A percentile compares a stretch with the other conserved stretches of the same genome.
These are phyloP conservation scores for Chalcis sispes DNA, from an alignment of 2,888 invertebrate genomes.

Conservation along the genomic window DNA sequence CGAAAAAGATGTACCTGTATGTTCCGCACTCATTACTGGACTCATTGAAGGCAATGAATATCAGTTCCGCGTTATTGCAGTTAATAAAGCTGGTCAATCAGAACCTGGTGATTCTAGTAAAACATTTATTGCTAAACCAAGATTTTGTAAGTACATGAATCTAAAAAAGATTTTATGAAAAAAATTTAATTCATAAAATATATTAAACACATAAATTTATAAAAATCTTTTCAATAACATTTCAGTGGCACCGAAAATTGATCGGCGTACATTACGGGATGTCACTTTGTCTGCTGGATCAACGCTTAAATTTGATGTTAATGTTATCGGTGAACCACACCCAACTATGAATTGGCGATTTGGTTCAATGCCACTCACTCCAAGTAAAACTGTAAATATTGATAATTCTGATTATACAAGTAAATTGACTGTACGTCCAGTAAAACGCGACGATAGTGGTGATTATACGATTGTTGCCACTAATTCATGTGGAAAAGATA, in stretches of 20 bases:
- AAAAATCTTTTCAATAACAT: conserved; percentile 3
- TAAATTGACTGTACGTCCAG: conserved; percentile 89
- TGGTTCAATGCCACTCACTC: conserved; percentile 86
- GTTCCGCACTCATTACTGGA: conserved; percentile 90
- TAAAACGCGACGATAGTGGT: conserved; percentile 88
- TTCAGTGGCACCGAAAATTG: conserved; percentile 95
- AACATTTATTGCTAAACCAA: conserved; percentile 89
- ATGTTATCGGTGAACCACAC: conserved; percentile 95
- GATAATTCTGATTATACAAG: conserved; percentile 93
- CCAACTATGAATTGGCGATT: conserved; percentile 96
- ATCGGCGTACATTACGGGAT: conserved; percentile 93
- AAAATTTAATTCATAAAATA: too few relatives aligned
- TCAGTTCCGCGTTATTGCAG: conserved; percentile 96
- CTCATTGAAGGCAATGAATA: conserved; percentile 97
- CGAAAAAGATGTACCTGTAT: conserved; percentile 86
- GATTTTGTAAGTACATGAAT: conserved; percentile 86
- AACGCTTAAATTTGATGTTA: conserved; percentile 94
- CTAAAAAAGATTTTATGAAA: too few relatives aligned
- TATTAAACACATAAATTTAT: neutral
- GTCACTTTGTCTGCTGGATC: conserved; percentile 94
- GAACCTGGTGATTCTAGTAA: conserved; percentile 93
- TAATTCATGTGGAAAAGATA: conserved; percentile 92
- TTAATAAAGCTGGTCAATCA: conserved; percentile 96
- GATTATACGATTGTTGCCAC: conserved; percentile 91
- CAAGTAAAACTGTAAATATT: conserved; percentile 85